Percentiles rank a stretch among this genome's conserved stretches.
These are phyloP conservation scores for Myodes glareolus DNA, from an alignment of 2,113 vertebrate species.

Conservation along the genomic window DNA sequence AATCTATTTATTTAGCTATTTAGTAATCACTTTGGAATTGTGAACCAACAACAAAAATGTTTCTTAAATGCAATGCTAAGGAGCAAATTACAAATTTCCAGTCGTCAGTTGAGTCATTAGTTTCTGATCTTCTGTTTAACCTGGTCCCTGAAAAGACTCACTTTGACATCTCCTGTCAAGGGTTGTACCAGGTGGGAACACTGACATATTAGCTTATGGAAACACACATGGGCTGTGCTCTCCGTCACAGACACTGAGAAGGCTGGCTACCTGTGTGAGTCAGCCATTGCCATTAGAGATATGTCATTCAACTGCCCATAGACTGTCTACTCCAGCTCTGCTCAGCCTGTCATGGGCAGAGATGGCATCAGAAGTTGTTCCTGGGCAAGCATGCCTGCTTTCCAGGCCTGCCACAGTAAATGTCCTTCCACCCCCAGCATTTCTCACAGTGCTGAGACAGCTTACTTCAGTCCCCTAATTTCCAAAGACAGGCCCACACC, in stretches of 20 bases:
- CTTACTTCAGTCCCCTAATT: background rate
- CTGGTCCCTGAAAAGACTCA: background rate
- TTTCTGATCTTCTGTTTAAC: background rate
- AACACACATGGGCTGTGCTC: background rate
- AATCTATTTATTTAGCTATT: background rate
- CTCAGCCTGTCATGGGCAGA: background rate
- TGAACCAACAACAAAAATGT: background rate
- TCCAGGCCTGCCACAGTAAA: background rate
- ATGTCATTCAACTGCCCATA: background rate
- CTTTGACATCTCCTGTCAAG: background rate
- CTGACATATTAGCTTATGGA: background rate
- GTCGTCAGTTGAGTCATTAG: background rate
- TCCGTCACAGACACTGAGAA: background rate
- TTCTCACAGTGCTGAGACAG: background rate
- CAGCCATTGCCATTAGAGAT: conserved; percentile 10
- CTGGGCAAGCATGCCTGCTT: background rate
- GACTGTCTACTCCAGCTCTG: background rate
- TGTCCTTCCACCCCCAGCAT: too few species aligned
- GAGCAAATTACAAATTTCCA: background rate
- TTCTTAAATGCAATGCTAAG: background rate
- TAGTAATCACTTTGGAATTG: background rate
- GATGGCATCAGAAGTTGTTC: background rate
- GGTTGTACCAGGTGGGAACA: accelerated
- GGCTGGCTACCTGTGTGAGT: background rate
- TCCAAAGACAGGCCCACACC: background rate